phyloP scores from a whole-genome alignment of 2,113 vertebrate species.

The Aphyosemion australe region DNA sequence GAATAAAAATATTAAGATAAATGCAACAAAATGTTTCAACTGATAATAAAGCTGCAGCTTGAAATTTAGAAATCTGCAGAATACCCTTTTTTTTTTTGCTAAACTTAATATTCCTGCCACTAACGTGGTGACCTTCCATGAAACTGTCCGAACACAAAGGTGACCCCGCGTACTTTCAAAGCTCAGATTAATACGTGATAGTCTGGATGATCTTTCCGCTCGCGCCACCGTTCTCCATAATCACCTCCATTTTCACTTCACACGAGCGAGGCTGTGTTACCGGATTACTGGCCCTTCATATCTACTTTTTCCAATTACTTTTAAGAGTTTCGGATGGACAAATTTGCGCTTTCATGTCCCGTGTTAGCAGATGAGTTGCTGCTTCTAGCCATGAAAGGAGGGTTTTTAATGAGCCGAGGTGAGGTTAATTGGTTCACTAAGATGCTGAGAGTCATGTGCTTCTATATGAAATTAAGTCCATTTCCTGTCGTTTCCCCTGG shows the following conservation, averaged over 20 bases:
- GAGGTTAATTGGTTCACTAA: constrained; percentile 83
- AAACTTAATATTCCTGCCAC: constrained; percentile 8
- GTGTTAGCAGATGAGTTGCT: constrained; percentile 77
- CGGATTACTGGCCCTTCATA: constrained; percentile 74
- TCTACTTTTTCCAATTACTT: constrained; percentile 91
- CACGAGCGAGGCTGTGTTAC: constrained; percentile 70
- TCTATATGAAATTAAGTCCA: constrained; percentile 81
- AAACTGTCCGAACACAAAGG: constrained; percentile 30
- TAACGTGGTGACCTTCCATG: constrained; percentile 46
- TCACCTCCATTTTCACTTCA: constrained; percentile 63
- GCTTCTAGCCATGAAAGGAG: constrained; percentile 79
- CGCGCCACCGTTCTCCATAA: constrained; percentile 38
- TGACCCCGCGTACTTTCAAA: constrained; percentile 4
- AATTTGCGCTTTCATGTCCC: constrained; percentile 82
- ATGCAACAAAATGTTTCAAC: no score
- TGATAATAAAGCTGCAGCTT: no score
- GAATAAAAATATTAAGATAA: no score
- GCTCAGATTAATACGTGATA: constrained; percentile 23
- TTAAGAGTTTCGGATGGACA: constrained; percentile 84
- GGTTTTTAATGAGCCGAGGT: constrained; percentile 83
- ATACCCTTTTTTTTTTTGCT: constrained; percentile 16
- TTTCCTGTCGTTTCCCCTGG: constrained; percentile 77
- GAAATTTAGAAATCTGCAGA: no score
- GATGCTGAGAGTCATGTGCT: constrained; percentile 79
- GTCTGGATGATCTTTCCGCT: constrained; percentile 15